Evolutionary conservation across 2,797 vertebrate species (phyloP).

Genomic region (Aldrovandia affinis): DNA sequence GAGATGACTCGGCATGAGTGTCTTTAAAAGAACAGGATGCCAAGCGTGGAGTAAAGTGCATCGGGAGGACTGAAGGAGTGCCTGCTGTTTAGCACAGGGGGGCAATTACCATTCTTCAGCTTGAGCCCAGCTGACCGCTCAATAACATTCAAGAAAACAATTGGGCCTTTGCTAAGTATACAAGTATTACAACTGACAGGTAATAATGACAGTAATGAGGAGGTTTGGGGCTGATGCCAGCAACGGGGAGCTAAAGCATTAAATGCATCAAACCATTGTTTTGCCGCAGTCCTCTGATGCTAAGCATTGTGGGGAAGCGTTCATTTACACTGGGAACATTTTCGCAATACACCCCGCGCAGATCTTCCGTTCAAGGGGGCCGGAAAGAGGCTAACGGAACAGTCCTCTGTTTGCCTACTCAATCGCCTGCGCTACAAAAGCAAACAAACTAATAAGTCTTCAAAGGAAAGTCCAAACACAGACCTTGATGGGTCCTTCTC

Average conservation of each 20-base stretch:
- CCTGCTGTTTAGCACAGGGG: neutral
- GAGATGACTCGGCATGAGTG: neutral
- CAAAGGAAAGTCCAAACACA: neutral
- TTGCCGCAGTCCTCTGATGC: neutral
- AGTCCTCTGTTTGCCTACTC: neutral
- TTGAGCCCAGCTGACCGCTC: neutral
- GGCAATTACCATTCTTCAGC: neutral
- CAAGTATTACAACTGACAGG: constrained; percentile 20
- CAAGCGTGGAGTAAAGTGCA: neutral
- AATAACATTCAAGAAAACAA: constrained; percentile 26
- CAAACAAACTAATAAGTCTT: constrained; percentile 1
- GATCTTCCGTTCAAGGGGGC: neutral
- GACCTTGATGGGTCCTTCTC: neutral
- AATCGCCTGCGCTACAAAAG: neutral
- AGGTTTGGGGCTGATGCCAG: constrained; percentile 3
- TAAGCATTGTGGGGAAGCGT: neutral
- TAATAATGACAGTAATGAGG: constrained; percentile 18
- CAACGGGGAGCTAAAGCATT: neutral
- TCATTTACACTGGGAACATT: neutral
- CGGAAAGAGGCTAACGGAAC: neutral
- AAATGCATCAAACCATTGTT: neutral
- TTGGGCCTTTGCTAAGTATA: constrained; percentile 2
- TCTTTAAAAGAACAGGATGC: neutral
- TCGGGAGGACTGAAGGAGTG: neutral
- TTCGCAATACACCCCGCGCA: neutral